Percentiles rank a stretch among this genome's conserved stretches.
Conservation (phyloP, 1,140 invertebrate genomes). For the Archivesica marissinica region DNA sequence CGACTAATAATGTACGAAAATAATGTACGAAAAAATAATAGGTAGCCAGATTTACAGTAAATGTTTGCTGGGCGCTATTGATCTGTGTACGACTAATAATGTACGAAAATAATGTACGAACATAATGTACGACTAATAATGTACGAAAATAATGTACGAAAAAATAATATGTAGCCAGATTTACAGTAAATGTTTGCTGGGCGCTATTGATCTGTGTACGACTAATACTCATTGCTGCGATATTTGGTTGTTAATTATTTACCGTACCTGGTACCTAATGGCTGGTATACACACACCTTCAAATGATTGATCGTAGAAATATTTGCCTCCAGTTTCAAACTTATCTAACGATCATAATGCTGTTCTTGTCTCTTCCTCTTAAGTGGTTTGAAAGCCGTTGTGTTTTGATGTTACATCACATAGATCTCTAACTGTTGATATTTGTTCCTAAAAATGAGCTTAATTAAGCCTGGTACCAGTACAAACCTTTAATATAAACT, state of each 20-base stretch:
- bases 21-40: too few relatives aligned
- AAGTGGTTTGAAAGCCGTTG: conserved; percentile 41
- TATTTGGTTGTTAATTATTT: conserved; percentile 24
- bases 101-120: too few relatives aligned
- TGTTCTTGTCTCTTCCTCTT: conserved; percentile 37
- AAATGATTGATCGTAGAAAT: conserved; percentile 22
- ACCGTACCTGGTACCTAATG: conserved; percentile 20
- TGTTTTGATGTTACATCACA: conserved; percentile 47
- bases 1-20: too few relatives aligned
- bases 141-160: too few relatives aligned
- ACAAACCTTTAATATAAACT: conserved; percentile 30
- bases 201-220: too few relatives aligned
- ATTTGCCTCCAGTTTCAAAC: background rate
- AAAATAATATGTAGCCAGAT: too few relatives aligned
- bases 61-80: too few relatives aligned
- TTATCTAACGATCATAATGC: conserved; percentile 50
- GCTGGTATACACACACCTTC: background rate
- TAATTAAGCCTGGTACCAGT: conserved; percentile 18
- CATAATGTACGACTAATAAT: too few relatives aligned
- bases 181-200: too few relatives aligned
- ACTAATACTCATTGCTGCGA: background rate
- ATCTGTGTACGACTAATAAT: too few relatives aligned
- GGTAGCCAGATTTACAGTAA: too few relatives aligned
- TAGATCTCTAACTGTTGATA: conserved; percentile 12
- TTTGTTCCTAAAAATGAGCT: conserved; percentile 35